phyloP scores from a whole-genome alignment of 2,797 vertebrate species.

The Zenarchopterus dispar region DNA sequence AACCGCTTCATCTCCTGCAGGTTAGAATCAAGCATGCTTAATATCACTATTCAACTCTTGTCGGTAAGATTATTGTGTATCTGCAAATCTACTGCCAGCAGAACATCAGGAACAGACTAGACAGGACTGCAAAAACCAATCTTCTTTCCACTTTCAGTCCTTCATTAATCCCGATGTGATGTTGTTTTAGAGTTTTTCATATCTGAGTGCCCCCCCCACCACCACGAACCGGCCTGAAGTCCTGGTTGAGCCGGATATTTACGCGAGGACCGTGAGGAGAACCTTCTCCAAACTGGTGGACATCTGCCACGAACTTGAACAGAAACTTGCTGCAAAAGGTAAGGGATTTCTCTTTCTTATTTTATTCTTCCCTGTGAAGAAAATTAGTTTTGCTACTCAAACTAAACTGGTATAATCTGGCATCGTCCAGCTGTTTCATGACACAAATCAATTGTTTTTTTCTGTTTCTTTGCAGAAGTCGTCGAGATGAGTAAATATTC shows the following conservation, averaged over 20 bases:
- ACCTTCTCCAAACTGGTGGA: slow-evolving; percentile 38
- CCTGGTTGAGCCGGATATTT: slow-evolving; percentile 23
- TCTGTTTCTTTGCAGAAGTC: slow-evolving; percentile 41
- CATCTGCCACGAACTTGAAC: slow-evolving; percentile 35
- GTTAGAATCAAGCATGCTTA: slow-evolving; percentile 24
- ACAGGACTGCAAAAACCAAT: too few species aligned
- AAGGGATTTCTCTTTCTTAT: slow-evolving; percentile 1
- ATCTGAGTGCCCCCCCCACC: slow-evolving; percentile 5
- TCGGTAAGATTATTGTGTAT: too few species aligned
- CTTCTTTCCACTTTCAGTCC: too few species aligned
- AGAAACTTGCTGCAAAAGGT: slow-evolving; percentile 55
- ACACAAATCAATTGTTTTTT: not conserved
- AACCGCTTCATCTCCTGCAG: slow-evolving; percentile 63
- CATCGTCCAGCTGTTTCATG: not conserved
- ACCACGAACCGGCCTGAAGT: slow-evolving; percentile 63
- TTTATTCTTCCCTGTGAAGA: too few species aligned
- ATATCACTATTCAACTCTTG: not conserved
- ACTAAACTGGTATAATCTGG: too few species aligned
- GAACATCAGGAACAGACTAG: too few species aligned
- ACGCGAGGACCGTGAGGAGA: slow-evolving; percentile 34
- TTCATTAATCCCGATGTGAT: not conserved
- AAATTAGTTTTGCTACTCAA: too few species aligned
- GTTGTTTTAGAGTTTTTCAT: slow-evolving; percentile 48
- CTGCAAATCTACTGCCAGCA: not conserved
- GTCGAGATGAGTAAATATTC: slow-evolving; percentile 40